Evolutionary conservation across 2,797 vertebrate genomes (phyloP), one percentile per base, ranked within the genome.

Genomic region (Myotis myotis): DNA sequence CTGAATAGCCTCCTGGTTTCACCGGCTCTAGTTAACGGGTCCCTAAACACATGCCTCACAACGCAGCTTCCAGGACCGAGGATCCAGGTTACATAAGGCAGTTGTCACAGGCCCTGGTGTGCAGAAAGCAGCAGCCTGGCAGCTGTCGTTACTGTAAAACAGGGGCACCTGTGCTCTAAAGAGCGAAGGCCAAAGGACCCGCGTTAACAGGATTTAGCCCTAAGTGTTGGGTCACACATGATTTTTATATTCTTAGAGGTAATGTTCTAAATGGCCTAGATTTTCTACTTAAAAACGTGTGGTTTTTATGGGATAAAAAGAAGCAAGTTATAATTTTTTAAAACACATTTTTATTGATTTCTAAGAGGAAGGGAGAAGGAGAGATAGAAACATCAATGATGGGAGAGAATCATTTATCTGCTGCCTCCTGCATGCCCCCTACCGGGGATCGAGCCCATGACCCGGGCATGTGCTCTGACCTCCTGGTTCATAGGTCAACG

Each of bases 21-120:
- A 8, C n/a, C 1, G 22, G 19, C 76, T 74, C 49, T 22, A 0
- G 0, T 20, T 6, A 38, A 17, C 1, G 0, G n/a, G 55, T 41
- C 33, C 15, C 1, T 41, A 8, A 38, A 82, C 41, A 11, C 8
- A 2, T 6, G 16, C 23, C 60, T 49, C 49, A 55, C 4, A 0
- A 4, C 0, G 0, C 30, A 13, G 8, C 23, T 55, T 60, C 49
- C 22, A 11, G n/a, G 6, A 10, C 1, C 3, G 20, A n/a, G 22
- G 22, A 72, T 89, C 68, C 17, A 4, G 36, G 11, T 36, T 20
- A 36, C 38, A 10, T 0, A 0, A 41, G 1, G n/a, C 10, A 22
- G 15, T 11, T 3, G 36, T 80, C 23, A 12, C 62, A 6, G 0
- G 7, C n/a, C 47, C 33, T 0, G 1, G 60, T 0, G 0, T 3